Evolutionary conservation across 2,113 vertebrate genomes (phyloP), one percentile per base, ranked within the genome.

Genomic region (Osmerus eperlanus): DNA sequence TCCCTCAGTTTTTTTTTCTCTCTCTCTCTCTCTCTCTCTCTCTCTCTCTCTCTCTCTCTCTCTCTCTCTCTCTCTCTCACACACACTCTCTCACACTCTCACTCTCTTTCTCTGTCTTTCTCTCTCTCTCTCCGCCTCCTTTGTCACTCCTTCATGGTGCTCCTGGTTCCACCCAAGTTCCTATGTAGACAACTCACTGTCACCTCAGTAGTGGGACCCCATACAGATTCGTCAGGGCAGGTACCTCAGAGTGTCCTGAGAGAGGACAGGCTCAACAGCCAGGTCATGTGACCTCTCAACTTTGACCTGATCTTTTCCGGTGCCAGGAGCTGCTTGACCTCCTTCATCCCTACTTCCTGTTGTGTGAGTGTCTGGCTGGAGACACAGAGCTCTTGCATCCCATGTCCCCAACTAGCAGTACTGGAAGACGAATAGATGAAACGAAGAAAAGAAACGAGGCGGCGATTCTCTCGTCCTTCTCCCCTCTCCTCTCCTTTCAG

Each of bases 391-490:
- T 7, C 12, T 16, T 63, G 21, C 25, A 29, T 59, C 5, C 23
- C 28, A 4, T 28, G 61, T 63, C 28, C 59, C 21, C 3, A 61
- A 61, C 11, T 3, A 23, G 3, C 59, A 4, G 28, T 16, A 4
- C 15, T 29, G 47, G 47, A 47, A 69, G 9, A 51, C 53, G 36
- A 14, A 60, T 23, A 63, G 67, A 68, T 72, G 23, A 64, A 70
- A 47, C 23, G 54, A 28, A 3, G 65, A 62, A 54, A 11, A 28
- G 14, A 75, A 28, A 69, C 74, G 70, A 61, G 67, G 28, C 81
- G 68, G 55, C 55, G 21, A 41, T 64, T 70, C 74, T 56, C 54
- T 75, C 51, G 41, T 64, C 66, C 32, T 21, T 75, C 60, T 63
- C 52, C 71, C 68, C 7, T n/a, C 32, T 41, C 32, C 28, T 11